Conservation (phyloP, 2,888 invertebrate genomes). For the Zygaena filipendulae region DNA sequence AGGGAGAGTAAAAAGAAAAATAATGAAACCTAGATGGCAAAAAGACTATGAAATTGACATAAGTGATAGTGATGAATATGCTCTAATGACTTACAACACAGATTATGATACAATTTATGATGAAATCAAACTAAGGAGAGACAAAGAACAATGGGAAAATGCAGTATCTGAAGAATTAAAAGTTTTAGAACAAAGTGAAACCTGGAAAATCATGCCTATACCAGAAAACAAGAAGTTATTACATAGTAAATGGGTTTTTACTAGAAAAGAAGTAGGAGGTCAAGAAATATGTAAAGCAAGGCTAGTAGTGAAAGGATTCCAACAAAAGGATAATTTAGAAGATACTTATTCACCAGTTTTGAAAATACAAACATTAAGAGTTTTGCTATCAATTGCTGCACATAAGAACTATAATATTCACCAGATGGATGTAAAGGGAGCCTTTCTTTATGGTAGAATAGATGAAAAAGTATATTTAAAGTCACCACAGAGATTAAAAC, state of each 20-base stretch:
- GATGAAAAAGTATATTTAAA: constrained; percentile 1
- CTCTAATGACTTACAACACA: neutral
- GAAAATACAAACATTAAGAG: constrained; percentile 4
- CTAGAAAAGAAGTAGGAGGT: constrained; percentile 2
- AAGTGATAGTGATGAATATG: neutral
- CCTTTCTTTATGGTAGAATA: constrained; percentile 7
- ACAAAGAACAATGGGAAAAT: constrained; percentile 4
- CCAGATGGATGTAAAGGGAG: constrained; percentile 9
- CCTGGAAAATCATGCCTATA: constrained; percentile 4
- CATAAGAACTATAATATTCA: constrained; percentile 3
- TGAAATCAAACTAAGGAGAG: neutral
- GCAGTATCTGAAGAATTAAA: constrained; percentile 6
- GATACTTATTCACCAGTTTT: constrained; percentile 4
- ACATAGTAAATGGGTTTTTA: constrained; percentile 6
- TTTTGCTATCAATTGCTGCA: constrained; percentile 6
- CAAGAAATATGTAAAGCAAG: constrained; percentile 2
- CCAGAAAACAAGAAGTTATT: constrained; percentile 3
- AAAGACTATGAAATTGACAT: constrained; percentile 4
- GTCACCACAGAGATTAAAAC: constrained; percentile 6
- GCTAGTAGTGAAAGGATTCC: constrained; percentile 6
- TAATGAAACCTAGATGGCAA: constrained; percentile 1
- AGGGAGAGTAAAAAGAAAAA: constrained; percentile 1
- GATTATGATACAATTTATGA: neutral
- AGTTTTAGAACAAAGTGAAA: constrained; percentile 1
- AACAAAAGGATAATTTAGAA: neutral